Base-by-base conservation (phyloP, 2,113 vertebrate genomes). In the Chroicocephalus ridibundus region DNA sequence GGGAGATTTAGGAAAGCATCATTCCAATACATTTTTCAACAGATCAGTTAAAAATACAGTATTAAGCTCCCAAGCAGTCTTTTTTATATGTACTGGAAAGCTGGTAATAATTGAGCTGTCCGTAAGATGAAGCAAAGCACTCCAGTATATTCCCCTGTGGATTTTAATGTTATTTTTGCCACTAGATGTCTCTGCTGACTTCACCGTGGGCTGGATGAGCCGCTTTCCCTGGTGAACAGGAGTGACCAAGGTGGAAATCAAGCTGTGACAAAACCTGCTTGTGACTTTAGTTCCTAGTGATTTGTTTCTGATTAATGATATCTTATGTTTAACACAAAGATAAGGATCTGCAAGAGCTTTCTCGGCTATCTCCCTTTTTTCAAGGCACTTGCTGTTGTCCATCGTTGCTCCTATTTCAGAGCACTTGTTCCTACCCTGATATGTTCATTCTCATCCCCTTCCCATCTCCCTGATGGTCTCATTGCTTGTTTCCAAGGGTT, bases 101-200 rank as follows among this genome's bases (percentile, higher is more conserved):
- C 60, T 5, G 2, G 27, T n/a, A 69, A 18, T 46, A 32, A 78
- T 27, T 0, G 0, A 68, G 57, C 80, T 76, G 40, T 65, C 52
- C 2, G 5, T 16, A 44, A 62, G 61, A 86, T 1, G 10, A 81
- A 79, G 31, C 12, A 64, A 62, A 81, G 13, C 42, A 3, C 38
- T 46, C 47, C 15, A 4, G 22, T 15, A 3, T 34, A 18, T 64
- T 84, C 66, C 79, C 74, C 22, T 12, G 86, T 2, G 2, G 18
- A 46, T 64, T 71, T 71, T 34, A 20, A 2, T 6, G 61, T 14
- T 57, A 9, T 44, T 94, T 94, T 93, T 92, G 88, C 97, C 94
- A 89, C 95, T 96, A 95, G 96, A 82, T 95, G 95, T 97, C 97
- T 62, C 97, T 87, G 77, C 61, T 86, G 93, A 65, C 81, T 22